Evolutionary conservation across 2,113 vertebrate genomes (phyloP), one percentile per base, ranked within the genome.

Genomic region (Hemicordylus capensis): DNA sequence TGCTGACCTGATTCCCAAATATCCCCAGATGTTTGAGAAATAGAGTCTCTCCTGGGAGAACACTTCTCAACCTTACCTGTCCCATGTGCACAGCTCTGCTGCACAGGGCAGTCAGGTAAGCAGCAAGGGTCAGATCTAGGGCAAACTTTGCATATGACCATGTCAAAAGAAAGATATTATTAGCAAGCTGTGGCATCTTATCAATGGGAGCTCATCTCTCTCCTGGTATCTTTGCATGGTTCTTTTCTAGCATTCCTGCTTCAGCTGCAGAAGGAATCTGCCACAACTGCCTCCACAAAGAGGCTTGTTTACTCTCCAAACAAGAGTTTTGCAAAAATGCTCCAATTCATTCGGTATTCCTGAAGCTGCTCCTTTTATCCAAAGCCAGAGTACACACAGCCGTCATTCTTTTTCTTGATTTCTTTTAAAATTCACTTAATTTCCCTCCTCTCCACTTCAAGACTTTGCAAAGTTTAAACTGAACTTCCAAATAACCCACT

Each of bases 361-460:
- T 94, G 83, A 92, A 93, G 87, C 31, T 22, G 69, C 34, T 85
- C 44, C 94, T 95, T 95, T 94, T 80, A 92, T 95, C 94, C 77
- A 22, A 76, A 91, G 93, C 92, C 95, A 94, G 93, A 90, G 91
- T 89, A 91, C 89, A 93, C 91, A 91, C 81, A 80, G 80, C 81
- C 85, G 76, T 86, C 85, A 80, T 31, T 76, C 9, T 84, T 73
- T 46, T 17, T 70, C 3, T 37, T 37, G 24, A 19, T 48, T 51
- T 84, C 84, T 93, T 44, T 37, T 64, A 42, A 92, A 79, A 58
- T 80, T 72, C 89, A 91, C 87, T 87, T 91, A 90, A 89, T 91
- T 90, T 92, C 91, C 88, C 92, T 90, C n/a, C 31, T 8, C 72
- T 17, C 51, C 51, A 6, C 39, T 92, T 87, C 85, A 89, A 93